Conservation (phyloP, 2,113 vertebrate species). For the Orthochromis indermauri region DNA sequence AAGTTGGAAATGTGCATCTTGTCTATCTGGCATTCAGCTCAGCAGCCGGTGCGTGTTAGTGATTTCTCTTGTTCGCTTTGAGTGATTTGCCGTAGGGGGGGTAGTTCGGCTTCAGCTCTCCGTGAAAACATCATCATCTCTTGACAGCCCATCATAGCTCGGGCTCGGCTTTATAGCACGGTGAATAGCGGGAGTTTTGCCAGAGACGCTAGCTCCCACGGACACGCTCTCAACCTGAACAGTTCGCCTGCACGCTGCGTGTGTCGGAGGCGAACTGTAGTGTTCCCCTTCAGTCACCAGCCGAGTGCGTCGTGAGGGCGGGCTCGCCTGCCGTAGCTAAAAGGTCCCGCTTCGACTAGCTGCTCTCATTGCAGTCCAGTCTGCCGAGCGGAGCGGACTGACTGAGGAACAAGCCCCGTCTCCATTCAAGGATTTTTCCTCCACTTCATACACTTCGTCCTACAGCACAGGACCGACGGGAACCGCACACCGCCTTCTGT, state of each 20-base stretch:
- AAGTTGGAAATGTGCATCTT: background rate
- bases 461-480: conserved; percentile 25
- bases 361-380: conserved; percentile 66
- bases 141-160: background rate
- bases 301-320: conserved; percentile 50
- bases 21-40: background rate
- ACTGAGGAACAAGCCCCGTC: conserved; percentile 14
- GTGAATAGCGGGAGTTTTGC: background rate
- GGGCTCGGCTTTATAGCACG: background rate
- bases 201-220: background rate
- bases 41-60: background rate
- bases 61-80: background rate
- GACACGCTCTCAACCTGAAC: background rate
- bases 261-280: background rate
- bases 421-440: conserved; percentile 55
- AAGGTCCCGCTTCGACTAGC: conserved; percentile 62
- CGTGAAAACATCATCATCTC: background rate
- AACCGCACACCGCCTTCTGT: conserved; percentile 13
- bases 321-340: conserved; percentile 43
- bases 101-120: background rate
- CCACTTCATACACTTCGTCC: conserved; percentile 20
- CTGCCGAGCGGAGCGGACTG: conserved; percentile 57
- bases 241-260: background rate
- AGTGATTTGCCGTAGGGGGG: background rate
- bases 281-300: background rate